These are phyloP conservation scores for Ailurus styani DNA, from an alignment of 2,113 vertebrate genomes.

Conservation along the genomic window DNA sequence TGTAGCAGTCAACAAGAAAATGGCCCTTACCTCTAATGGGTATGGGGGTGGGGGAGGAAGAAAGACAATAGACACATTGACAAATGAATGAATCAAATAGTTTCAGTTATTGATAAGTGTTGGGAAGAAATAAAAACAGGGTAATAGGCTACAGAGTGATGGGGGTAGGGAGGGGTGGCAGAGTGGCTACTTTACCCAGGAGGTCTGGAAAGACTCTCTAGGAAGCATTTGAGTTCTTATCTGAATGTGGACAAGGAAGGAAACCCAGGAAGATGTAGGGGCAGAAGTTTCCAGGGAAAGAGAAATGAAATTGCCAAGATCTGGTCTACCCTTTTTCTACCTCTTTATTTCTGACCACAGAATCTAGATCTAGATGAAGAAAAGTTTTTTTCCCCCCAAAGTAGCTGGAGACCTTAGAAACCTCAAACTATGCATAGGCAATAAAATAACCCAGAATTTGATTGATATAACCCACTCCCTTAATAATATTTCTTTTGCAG, in stretches of 20 bases:
- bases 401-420: neutral
- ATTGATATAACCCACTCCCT: neutral
- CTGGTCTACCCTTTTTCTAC: neutral
- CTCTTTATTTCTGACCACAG: neutral
- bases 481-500: neutral
- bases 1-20: neutral
- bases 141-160: neutral
- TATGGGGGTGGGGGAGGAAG: fast-evolving
- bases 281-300: neutral
- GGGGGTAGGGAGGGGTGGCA: neutral
- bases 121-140: neutral
- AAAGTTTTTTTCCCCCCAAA: neutral
- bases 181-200: neutral
- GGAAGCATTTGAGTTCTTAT: neutral
- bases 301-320: neutral
- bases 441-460: neutral
- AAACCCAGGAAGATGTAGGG: neutral
- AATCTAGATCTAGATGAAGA: neutral
- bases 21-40: neutral
- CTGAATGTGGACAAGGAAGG: neutral
- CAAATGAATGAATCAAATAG: neutral
- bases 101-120: neutral
- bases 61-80: neutral
- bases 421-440: neutral
- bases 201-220: neutral